phyloP scores from a whole-genome alignment of 2,797 vertebrate genomes.

The Intellagama lesueurii region DNA sequence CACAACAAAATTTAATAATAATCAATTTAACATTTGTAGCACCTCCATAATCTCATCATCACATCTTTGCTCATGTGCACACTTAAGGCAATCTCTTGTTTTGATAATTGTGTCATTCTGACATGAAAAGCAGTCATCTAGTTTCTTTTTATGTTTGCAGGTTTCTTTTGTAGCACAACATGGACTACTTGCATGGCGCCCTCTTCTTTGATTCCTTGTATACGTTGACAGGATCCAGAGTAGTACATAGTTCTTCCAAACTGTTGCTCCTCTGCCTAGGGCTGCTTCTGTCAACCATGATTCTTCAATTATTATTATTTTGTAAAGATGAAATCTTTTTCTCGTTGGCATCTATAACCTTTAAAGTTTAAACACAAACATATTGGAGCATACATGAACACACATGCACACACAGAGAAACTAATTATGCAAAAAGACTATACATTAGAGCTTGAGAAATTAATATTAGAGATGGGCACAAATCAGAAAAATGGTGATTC shows the following conservation, averaged over 20 bases:
- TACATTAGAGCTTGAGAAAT: constrained; percentile 12
- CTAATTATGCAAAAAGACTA: constrained; percentile 1
- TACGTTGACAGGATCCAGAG: constrained; percentile 8
- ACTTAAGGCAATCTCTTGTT: neutral
- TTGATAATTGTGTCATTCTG: neutral
- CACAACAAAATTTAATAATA: too few species aligned
- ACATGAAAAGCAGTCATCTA: neutral
- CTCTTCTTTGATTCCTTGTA: constrained; percentile 10
- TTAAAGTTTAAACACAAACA: neutral
- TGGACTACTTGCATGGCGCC: constrained; percentile 3
- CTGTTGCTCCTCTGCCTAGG: neutral
- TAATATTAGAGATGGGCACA: neutral
- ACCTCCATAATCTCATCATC: neutral
- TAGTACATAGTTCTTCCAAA: neutral
- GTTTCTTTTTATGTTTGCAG: constrained; percentile 5
- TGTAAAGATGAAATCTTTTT: neutral
- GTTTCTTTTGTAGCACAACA: neutral
- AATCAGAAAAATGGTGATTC: too few species aligned
- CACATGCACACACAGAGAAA: neutral
- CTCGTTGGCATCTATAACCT: constrained; percentile 9
- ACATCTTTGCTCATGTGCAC: neutral
- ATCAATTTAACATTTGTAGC: neutral
- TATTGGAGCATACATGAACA: neutral
- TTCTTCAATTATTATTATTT: constrained; percentile 22
- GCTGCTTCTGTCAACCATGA: constrained; percentile 17